Conservation (phyloP, 2,888 invertebrate species). For the Epirrita christyi region DNA sequence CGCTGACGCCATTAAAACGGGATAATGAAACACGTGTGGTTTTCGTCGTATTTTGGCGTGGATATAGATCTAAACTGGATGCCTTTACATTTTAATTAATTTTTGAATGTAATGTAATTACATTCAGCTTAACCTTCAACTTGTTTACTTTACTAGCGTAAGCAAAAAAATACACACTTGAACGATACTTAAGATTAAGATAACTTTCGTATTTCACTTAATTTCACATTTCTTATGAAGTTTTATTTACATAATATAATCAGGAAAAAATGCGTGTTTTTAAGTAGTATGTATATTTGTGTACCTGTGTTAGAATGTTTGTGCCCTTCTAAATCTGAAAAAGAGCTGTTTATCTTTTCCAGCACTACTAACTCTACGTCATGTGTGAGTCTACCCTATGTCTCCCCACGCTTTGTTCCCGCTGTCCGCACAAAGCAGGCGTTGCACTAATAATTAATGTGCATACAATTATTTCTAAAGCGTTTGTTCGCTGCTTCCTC, state of each 20-base stretch:
- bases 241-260: too few relatives aligned
- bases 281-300: too few relatives aligned
- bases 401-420: constrained; percentile 63
- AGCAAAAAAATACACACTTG: too few relatives aligned
- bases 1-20: constrained; percentile 77
- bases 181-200: too few relatives aligned
- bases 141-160: too few relatives aligned
- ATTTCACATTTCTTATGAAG: too few relatives aligned
- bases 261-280: too few relatives aligned
- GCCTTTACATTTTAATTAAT: neutral
- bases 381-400: constrained; percentile 46
- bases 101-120: too few relatives aligned
- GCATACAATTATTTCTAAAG: constrained; percentile 81
- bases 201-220: too few relatives aligned
- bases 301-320: neutral
- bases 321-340: neutral
- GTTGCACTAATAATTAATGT: constrained; percentile 81
- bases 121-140: too few relatives aligned
- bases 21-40: constrained; percentile 83
- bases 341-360: constrained; percentile 43
- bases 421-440: constrained; percentile 71
- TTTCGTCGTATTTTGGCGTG: constrained; percentile 55
- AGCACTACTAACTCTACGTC: constrained; percentile 40
- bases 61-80: constrained; percentile 6
- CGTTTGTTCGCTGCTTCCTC: constrained; percentile 52